Evolutionary conservation across 1,140 invertebrate genomes (phyloP).

Genomic region (Heliothis virescens): DNA sequence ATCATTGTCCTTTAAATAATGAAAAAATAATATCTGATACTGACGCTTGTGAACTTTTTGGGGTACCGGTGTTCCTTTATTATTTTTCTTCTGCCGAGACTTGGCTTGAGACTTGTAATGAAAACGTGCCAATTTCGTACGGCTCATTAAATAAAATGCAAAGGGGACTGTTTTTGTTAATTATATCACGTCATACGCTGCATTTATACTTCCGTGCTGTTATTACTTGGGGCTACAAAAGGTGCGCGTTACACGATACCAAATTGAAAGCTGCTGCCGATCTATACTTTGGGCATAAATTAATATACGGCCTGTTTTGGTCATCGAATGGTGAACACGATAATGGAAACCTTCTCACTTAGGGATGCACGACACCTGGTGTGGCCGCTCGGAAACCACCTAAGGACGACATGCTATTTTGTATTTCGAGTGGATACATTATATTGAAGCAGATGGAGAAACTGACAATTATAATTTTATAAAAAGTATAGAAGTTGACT

Average conservation of each 20-base stretch:
- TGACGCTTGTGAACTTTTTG: not conserved
- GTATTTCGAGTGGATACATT: slow-evolving; percentile 20
- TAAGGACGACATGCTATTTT: not conserved
- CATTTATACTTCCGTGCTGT: slow-evolving; percentile 8
- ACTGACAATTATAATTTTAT: slow-evolving; percentile 6
- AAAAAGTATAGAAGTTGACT: not conserved
- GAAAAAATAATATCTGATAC: not conserved
- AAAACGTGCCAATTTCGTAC: not conserved
- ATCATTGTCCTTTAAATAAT: not conserved
- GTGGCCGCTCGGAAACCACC: not conserved
- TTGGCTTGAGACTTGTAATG: not conserved
- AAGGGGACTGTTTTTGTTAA: slow-evolving; percentile 13
- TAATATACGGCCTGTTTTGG: slow-evolving; percentile 29
- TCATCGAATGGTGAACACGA: slow-evolving; percentile 14
- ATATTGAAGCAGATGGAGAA: slow-evolving; percentile 24
- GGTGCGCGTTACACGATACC: not conserved
- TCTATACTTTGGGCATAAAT: slow-evolving; percentile 30
- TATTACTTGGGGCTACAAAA: slow-evolving; percentile 3
- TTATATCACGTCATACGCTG: not conserved
- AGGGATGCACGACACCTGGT: slow-evolving; percentile 29
- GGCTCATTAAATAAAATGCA: not conserved
- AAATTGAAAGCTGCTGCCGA: slow-evolving; percentile 17
- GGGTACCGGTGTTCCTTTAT: not conserved
- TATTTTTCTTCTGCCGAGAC: not conserved
- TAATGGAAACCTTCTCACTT: slow-evolving; percentile 26